Percentiles rank a stretch among this genome's conserved stretches.
phyloP scores from a whole-genome alignment of 2,113 vertebrate genomes.

The Elephas maximus region DNA sequence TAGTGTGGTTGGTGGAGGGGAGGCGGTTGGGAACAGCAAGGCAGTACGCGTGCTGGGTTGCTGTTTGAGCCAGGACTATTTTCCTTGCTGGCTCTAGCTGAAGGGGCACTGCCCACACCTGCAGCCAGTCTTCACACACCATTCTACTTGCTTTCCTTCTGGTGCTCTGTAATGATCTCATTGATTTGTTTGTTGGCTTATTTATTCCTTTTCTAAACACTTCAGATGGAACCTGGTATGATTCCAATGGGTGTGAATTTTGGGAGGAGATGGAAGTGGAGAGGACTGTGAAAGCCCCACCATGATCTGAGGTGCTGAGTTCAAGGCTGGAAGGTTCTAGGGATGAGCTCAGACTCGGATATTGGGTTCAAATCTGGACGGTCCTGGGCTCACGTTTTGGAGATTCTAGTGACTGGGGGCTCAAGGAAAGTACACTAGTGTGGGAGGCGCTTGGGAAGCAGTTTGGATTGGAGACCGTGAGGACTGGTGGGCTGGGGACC shows the following conservation, averaged over 20 bases:
- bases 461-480: not conserved
- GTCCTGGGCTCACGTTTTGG: not conserved
- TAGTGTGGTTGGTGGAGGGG: not conserved
- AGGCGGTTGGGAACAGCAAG: too few relatives aligned
- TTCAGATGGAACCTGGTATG: not conserved
- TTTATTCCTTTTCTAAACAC: not conserved
- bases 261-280: not conserved
- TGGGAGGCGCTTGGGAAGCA: not conserved
- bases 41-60: accelerated
- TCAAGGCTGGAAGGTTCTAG: not conserved
- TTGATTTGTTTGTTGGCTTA: not conserved
- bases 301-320: not conserved
- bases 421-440: not conserved
- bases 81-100: not conserved
- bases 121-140: not conserved
- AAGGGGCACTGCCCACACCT: not conserved
- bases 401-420: not conserved
- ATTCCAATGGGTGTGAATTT: not conserved
- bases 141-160: not conserved
- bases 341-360: not conserved
- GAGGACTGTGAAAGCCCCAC: not conserved
- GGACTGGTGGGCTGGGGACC: not conserved
- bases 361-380: not conserved
- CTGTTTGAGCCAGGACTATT: too few relatives aligned
- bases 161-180: not conserved